Evolutionary conservation across 2,888 invertebrate species (phyloP), one percentile per base, ranked within the genome.

Genomic region (Agonopterix heracliana): DNA sequence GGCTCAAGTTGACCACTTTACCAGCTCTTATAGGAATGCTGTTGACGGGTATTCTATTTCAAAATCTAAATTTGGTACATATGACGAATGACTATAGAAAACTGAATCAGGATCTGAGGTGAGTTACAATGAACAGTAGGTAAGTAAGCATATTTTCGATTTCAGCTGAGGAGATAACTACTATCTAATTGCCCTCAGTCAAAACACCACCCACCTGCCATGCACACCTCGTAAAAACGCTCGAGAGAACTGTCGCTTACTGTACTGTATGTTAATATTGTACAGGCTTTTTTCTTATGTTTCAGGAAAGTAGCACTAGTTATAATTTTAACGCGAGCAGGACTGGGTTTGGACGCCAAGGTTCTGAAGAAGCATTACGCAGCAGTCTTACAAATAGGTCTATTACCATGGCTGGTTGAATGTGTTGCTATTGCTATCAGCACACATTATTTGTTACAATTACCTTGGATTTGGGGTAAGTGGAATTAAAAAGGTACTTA

Each of bases 261-360:
- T n/a, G n/a, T 35, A 35, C 7, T 35, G 35, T 9, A 36, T 10
- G 36, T 36, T 10, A 9, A 10, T n/a, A n/a, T n/a, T 10, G 9
- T 38, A n/a, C 5, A 38, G 2, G 2, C 35, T 40, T 42, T 42
- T 13, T 41, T n/a, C 41, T 41, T 41, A 11, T 41, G 34, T 78
- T 77, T 35, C 68, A 96, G 96, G 69, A 93, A 93, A 89, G 89
- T 95, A 45, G 95, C 96, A 0, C 78, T 96, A 64, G 95, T 95
- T 3, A 93, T 96, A 46, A 96, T 97, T 56, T 79, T 97, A 53
- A 94, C 92, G 7, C 82, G 96, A 68, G 97, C 96, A 45, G 97
- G 97, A 2, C 82, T 96, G 47, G 96, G 96, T 54, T 83, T 97
- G 50, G 94, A 96, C 69, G 94, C 95, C 3, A 80, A 80, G 45